These are phyloP conservation scores for Macrophya alboannulata DNA, from an alignment of 2,888 invertebrate genomes.

Conservation along the genomic window DNA sequence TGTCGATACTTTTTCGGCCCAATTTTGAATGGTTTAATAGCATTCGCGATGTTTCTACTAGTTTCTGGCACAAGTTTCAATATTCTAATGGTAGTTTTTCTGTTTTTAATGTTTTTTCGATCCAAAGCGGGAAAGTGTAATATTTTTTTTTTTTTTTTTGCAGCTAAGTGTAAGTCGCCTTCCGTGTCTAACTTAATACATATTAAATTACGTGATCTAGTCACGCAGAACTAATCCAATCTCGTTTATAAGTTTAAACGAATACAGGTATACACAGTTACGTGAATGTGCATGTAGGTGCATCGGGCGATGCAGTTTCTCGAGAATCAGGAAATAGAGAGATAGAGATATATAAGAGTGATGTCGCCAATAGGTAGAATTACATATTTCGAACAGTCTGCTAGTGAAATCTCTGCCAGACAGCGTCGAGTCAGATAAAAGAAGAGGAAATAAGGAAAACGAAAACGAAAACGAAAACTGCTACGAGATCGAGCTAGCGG, in stretches of 20 bases:
- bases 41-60: background rate
- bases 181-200: background rate
- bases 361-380: slow-evolving; percentile 25
- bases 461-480: background rate
- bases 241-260: background rate
- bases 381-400: slow-evolving; percentile 7
- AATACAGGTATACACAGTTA: background rate
- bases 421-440: slow-evolving; percentile 13
- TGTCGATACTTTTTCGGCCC: background rate
- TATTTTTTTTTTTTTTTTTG: background rate
- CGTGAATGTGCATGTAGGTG: background rate
- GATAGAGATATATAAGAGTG: background rate
- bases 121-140: background rate
- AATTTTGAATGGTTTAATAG: background rate
- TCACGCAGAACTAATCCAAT: background rate
- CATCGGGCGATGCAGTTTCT: background rate
- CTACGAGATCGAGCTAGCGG: background rate
- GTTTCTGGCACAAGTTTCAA: background rate
- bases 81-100: background rate
- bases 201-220: background rate
- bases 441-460: slow-evolving; percentile 2
- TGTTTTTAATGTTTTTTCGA: background rate
- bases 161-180: too few species aligned
- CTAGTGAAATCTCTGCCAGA: background rate
- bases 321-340: background rate